Evolutionary conservation across 2,797 vertebrate species (phyloP).

Genomic region (Gallinago nigripennis): DNA sequence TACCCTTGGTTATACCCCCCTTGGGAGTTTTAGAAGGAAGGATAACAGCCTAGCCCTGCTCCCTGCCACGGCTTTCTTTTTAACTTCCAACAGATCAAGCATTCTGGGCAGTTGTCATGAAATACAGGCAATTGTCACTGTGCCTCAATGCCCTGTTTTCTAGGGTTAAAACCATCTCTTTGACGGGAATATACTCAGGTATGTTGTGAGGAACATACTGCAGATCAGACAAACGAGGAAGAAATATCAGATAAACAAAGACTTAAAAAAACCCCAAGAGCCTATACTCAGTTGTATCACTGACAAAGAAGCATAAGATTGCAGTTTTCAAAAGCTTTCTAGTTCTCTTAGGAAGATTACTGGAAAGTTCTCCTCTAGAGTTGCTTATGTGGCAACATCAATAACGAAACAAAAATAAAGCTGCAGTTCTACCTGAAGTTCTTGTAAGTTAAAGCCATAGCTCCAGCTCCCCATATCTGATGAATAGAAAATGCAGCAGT

Average conservation of each 20-base stretch:
- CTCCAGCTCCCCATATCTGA: background rate
- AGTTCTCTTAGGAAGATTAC: background rate
- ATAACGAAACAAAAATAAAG: slow-evolving; percentile 7
- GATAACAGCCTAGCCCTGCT: background rate
- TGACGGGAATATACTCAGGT: background rate
- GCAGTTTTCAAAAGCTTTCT: background rate
- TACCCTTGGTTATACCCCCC: background rate
- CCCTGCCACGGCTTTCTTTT: background rate
- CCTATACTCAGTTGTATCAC: background rate
- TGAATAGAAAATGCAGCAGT: background rate
- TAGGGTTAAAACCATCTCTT: background rate
- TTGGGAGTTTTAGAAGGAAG: background rate
- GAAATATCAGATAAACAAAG: background rate
- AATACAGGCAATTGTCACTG: background rate
- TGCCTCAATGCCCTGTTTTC: background rate
- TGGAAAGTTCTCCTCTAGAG: background rate
- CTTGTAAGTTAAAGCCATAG: slow-evolving; percentile 13
- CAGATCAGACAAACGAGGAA: background rate
- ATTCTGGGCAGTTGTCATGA: background rate
- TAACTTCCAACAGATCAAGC: background rate
- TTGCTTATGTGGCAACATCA: background rate
- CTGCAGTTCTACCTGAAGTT: background rate
- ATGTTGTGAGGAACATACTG: background rate
- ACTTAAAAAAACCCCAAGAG: background rate
- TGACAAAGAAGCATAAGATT: background rate